Base-by-base conservation (phyloP, 1,140 invertebrate species). In the Orussus abietinus region DNA sequence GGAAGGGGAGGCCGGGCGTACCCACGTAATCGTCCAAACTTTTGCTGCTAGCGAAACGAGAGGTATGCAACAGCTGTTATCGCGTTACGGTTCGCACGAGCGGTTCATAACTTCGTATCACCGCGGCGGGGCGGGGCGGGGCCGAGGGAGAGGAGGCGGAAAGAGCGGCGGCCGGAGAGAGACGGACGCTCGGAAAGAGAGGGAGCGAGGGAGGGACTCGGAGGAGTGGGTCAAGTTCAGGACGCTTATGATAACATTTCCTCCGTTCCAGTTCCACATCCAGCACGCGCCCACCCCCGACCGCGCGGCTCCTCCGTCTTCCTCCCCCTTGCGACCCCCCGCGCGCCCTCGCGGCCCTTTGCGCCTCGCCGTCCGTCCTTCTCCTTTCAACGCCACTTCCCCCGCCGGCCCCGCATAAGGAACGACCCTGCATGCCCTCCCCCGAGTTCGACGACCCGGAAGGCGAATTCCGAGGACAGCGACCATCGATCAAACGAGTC, bases 41-140 rank as follows among this genome's bases (percentile, higher is more conserved):
- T 63, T 63, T 63, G 48, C 52, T 50, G 58, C 57, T 46, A 50
- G 51, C 42, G 53, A 62, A 62, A 59, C 52, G 59, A 62, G 55
- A 53, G 42, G 52, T 53, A 54, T 49, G 64, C 61, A 68, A 64
- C 62, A 65, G 64, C 65, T 65, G 64, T 66, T 68, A 66, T 65
- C 65, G 61, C 51, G 57, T 65, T 65, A 62, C 59, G 59, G 49
- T 64, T 64, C 56, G 56, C 62, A 66, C 61, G 66, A 65, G 62
- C 58, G 45, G 59, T 61, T 63, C 61, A 61, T 66, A 69, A 66
- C 60, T 66, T 59, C 49, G 47, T 65, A 61, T 64, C 58, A 59
- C 49, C 55, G 54, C 50, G 49, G 42, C 52, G 47, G 47, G 51
- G 45, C 36, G 37, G 42, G 11, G 32, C 38, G 45, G 47, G 48